Conservation (phyloP, 2,113 vertebrate species). For the Ceuthmochares aereus region DNA sequence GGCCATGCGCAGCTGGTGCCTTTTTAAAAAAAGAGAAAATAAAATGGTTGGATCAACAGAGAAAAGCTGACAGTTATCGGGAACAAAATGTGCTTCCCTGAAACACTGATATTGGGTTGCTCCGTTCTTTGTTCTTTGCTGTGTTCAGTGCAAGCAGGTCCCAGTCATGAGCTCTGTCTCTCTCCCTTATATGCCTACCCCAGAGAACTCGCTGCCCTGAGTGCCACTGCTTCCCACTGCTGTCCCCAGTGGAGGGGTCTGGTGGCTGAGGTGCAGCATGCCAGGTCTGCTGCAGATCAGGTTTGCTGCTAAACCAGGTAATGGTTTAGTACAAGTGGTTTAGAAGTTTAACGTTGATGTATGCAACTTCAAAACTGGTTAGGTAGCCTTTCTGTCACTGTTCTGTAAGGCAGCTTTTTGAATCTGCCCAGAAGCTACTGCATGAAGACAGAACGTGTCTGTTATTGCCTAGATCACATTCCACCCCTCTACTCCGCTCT, state of each 20-base stretch:
- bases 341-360: neutral
- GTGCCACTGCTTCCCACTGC: neutral
- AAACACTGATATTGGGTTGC: neutral
- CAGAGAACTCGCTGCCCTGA: neutral
- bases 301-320: neutral
- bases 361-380: neutral
- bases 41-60: neutral
- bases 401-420: neutral
- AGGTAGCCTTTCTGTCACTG: neutral
- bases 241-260: neutral
- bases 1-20: neutral
- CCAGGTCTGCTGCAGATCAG: neutral
- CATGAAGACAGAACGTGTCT: neutral
- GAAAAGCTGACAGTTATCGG: neutral
- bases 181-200: neutral
- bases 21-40: neutral
- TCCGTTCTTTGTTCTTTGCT: neutral
- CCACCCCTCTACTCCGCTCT: too few species aligned
- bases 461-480: neutral
- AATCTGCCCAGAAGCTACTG: neutral
- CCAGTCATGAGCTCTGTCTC: neutral
- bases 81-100: neutral
- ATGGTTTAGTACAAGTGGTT: neutral
- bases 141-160: neutral
- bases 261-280: neutral